Evolutionary conservation across 1,140 invertebrate genomes (phyloP).

Genomic region (Drosophila melanogaster): DNA sequence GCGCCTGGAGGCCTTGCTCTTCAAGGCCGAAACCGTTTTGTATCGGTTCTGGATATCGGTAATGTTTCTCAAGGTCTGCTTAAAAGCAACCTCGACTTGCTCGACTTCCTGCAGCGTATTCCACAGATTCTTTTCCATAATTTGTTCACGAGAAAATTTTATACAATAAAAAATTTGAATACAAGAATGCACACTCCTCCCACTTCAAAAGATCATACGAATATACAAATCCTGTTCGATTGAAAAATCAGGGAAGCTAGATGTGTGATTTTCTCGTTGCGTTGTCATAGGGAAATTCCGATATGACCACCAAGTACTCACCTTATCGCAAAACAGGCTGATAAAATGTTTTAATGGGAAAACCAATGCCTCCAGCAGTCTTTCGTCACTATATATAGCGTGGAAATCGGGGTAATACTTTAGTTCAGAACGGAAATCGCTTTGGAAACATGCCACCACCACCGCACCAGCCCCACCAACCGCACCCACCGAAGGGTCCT

Average conservation of each 20-base stretch:
- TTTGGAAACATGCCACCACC: constrained; percentile 37
- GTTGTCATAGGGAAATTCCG: constrained; percentile 42
- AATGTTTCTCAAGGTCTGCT: constrained; percentile 34
- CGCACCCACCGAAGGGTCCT: constrained; percentile 28
- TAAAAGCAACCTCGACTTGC: constrained; percentile 44
- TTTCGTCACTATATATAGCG: constrained; percentile 19
- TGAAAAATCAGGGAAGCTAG: background rate
- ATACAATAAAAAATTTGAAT: background rate
- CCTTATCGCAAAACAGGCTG: constrained; percentile 12
- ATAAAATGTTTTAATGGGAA: constrained; percentile 26
- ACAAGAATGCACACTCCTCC: background rate
- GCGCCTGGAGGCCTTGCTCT: background rate
- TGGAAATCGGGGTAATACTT: background rate
- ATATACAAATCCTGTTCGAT: background rate
- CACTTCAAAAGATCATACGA: background rate
- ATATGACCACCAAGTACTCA: constrained; percentile 7
- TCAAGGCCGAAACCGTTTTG: constrained; percentile 20
- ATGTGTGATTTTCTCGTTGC: background rate
- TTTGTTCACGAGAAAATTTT: constrained; percentile 52
- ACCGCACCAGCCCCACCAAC: constrained; percentile 32
- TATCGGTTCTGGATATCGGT: constrained; percentile 46
- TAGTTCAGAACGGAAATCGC: constrained; percentile 13
- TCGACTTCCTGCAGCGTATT: constrained; percentile 46
- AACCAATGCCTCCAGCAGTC: background rate
- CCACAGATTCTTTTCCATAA: constrained; percentile 31